Base-by-base conservation (phyloP, 2,888 invertebrate species). In the Leistus spinibarbis region DNA sequence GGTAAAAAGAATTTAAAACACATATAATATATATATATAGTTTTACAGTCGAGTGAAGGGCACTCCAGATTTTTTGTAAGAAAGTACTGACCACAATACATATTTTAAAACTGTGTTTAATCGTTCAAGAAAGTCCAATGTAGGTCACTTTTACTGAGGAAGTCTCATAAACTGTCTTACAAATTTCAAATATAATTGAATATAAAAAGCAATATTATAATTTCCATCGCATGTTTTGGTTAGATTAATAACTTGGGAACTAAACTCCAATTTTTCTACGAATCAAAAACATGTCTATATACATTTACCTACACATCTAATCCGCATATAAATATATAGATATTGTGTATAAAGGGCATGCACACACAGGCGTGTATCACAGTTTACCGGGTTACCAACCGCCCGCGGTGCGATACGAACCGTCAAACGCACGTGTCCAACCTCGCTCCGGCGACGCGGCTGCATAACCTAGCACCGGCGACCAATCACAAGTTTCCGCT, bases 371-470 rank as follows among this genome's bases (percentile, higher is more conserved):
- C 60, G 60, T n/a, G 60, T 22, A 60, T 20, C 60, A 60, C 60
- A 60, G 60, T 60, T 60, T 60, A 60, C 60, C 19, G 60, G 20
- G 19, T 60, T 60, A 20, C 7, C 7, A 20, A 60, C 69, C 69
- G 53, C 69, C 69, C 54, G 69, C 69, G 69, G 69, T 53, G 62
- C 40, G 62, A 63, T 63, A 70, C 62, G 69, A 62, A 53, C 60
- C 54, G 69, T 70, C 69, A 70, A 70, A 63, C 69, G 63, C 69
- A 70, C 69, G 69, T 70, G 69, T 60, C 69, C 69, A 60, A 62
- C 24, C 24, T 68, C 20, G 19, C 54, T 22, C 5, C n/a, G n/a
- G 19, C 16, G 19, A 17, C 67, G 54, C 54, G 19, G 40, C 40
- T 13, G 40, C 13, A 40, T 40, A 40, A 40, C 40, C 40, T 10